Evolutionary conservation across 2,113 vertebrate species (phyloP).

Genomic region (Pseudopodoces humilis): DNA sequence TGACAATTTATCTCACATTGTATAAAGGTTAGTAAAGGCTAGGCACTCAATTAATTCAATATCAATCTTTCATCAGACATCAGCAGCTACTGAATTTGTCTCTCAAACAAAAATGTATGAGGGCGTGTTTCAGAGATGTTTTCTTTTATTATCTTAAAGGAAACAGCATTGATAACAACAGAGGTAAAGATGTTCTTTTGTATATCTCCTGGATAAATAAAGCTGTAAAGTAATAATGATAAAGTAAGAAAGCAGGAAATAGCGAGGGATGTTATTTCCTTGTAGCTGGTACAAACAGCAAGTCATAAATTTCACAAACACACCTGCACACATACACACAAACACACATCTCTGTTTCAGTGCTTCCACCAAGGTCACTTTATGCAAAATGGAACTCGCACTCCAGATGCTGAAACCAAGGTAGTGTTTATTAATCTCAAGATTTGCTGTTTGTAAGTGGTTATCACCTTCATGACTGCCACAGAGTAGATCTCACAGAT

Average conservation of each 20-base stretch:
- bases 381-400: constrained; percentile 64
- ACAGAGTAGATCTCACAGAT: not conserved
- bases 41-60: constrained; percentile 2
- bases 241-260: constrained; percentile 15
- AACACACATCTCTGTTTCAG: not conserved
- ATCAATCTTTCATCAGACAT: not conserved
- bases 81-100: not conserved
- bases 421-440: constrained; percentile 75
- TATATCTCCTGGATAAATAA: constrained; percentile 7
- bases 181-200: not conserved
- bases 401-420: constrained; percentile 57
- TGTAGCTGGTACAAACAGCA: constrained; percentile 16
- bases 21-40: constrained; percentile 8
- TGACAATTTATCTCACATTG: not conserved
- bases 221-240: constrained; percentile 37
- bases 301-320: constrained; percentile 56
- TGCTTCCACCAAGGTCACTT: constrained; percentile 67
- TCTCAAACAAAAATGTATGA: not conserved
- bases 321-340: not conserved
- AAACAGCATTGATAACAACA: not conserved
- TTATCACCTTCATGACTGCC: not conserved
- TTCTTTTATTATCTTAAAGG: not conserved
- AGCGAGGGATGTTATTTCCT: not conserved
- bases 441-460: constrained; percentile 45
- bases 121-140: not conserved